Conservation (phyloP, 1,140 invertebrate species). For the Neotoxoptera formosana region DNA sequence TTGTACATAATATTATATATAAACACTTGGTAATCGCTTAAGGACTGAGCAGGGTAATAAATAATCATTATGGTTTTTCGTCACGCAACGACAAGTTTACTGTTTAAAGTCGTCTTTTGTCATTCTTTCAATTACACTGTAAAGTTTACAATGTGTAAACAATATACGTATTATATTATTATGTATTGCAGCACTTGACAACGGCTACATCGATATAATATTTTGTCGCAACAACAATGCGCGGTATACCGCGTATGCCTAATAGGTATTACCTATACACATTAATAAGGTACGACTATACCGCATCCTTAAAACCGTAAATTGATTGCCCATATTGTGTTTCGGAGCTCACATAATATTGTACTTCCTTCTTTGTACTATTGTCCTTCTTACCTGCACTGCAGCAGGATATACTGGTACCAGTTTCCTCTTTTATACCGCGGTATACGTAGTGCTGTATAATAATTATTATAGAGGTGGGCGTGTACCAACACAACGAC, state of each 20-base stretch:
- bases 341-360: not conserved
- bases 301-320: not conserved
- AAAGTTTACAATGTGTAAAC: not conserved
- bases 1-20: not conserved
- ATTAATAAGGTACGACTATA: not conserved
- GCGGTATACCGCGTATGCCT: not conserved
- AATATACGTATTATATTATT: not conserved
- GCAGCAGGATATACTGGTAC: not conserved
- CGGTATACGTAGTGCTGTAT: not conserved
- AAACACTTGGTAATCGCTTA: not conserved
- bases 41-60: not conserved
- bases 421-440: not conserved
- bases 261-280: no score
- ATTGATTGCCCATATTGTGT: not conserved
- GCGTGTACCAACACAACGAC: not conserved
- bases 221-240: not conserved
- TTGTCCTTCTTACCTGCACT: not conserved
- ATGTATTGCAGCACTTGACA: not conserved
- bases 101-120: not conserved
- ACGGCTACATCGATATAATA: not conserved
- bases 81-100: not conserved
- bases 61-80: not conserved
- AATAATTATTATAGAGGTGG: not conserved
- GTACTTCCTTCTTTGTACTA: not conserved
- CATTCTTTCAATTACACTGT: not conserved